Evolutionary conservation across 92 coral and sea anemone genomes (phyloP).

Genomic region (Bergia sp.): DNA sequence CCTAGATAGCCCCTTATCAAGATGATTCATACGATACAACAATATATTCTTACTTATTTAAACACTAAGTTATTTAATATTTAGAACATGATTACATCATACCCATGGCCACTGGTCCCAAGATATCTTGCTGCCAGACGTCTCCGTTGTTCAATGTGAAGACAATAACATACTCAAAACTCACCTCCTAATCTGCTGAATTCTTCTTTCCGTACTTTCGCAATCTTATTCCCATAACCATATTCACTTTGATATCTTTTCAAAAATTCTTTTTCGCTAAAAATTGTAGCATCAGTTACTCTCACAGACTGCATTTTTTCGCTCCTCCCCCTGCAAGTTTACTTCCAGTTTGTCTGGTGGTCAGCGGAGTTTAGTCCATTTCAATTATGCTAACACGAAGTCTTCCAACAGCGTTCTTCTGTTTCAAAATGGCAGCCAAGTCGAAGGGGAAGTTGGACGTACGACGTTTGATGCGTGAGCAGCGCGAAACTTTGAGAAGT

Average conservation of each 20-base stretch:
- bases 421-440: slow-evolving; percentile 85
- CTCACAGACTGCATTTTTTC: not conserved
- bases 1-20: no score
- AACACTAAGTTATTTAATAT: not conserved
- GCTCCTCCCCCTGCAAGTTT: not conserved
- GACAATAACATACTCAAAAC: not conserved
- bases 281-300: not conserved
- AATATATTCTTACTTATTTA: not conserved
- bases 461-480: slow-evolving; percentile 83
- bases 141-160: no score
- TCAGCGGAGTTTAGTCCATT: slow-evolving; percentile 23
- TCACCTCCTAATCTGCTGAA: slow-evolving; percentile 82
- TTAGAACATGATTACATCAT: not conserved
- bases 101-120: no score
- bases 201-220: slow-evolving; percentile 71
- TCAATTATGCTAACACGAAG: slow-evolving; percentile 29
- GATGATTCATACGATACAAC: not conserved
- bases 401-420: not conserved
- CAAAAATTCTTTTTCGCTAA: slow-evolving; percentile 58
- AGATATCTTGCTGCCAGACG: no score
- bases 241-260: slow-evolving; percentile 44
- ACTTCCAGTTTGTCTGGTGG: not conserved
- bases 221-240: slow-evolving; percentile 78
- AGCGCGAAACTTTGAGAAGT: slow-evolving; percentile 63
- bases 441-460: slow-evolving; percentile 67